A percentile compares a stretch with the other conserved stretches of the same genome.
phyloP scores from a whole-genome alignment of 2,888 invertebrate species.

The Thymelicus acteon region DNA sequence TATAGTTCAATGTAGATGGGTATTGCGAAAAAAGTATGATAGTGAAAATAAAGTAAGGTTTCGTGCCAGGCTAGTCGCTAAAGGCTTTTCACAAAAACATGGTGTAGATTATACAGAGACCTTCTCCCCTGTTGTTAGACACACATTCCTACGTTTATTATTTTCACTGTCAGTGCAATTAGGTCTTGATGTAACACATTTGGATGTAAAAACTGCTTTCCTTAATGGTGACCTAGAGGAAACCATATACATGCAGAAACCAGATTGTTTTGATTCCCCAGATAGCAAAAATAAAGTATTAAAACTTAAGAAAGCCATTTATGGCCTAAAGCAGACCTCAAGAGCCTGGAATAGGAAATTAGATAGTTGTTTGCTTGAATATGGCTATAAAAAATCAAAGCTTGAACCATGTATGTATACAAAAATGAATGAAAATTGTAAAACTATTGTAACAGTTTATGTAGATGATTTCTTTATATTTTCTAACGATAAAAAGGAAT shows the following conservation, averaged over 20 bases:
- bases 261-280: not conserved
- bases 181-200: not conserved
- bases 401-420: not conserved
- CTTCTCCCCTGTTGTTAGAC: not conserved
- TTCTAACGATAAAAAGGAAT: not conserved
- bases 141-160: not conserved
- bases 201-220: not conserved
- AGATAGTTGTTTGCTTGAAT: not conserved
- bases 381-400: not conserved
- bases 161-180: not conserved
- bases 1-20: conserved; percentile 31
- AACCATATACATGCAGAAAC: not conserved
- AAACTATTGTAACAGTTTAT: not conserved
- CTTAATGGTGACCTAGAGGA: not conserved
- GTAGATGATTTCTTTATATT: not conserved
- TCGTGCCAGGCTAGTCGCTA: not conserved
- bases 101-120: not conserved
- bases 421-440: not conserved
- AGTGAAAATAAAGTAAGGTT: not conserved
- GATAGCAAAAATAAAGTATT: not conserved
- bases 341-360: not conserved
- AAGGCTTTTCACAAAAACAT: not conserved
- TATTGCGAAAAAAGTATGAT: not conserved
- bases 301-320: not conserved
- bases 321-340: not conserved